Base-by-base conservation (phyloP, 2,113 vertebrate species). In the Pseudopipra pipra region DNA sequence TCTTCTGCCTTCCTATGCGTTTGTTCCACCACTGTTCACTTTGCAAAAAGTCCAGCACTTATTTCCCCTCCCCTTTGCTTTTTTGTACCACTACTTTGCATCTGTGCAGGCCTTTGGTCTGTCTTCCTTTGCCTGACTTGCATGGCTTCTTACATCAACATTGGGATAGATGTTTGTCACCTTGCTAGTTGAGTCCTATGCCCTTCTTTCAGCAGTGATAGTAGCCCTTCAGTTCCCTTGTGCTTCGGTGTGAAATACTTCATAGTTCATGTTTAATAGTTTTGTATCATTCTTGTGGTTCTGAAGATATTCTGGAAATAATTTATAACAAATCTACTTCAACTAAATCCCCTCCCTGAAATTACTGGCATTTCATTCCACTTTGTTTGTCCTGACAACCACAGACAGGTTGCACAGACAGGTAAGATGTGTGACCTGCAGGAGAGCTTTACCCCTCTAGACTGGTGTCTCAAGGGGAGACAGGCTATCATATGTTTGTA, bases 81-180 rank as follows among this genome's bases (percentile, higher is more conserved):
- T 52, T 55, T 52, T 43, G 17, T 52, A 25, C 6, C 23, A 14
- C 17, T 15, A 1, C 30, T 67, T 63, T 35, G 25, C 2, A 0
- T 61, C 65, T 55, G 8, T 79, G 54, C 1, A 0, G 33, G 49
- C 46, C 31, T 70, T 62, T 24, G 5, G 8, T 67, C 59, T 66
- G 8, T 62, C 17, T 63, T 49, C 54, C 28, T 54, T 43, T 73
- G 23, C 30, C 16, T 39, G 28, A 44, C 46, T 66, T 52, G 6
- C 12, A 14, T 3, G 1, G 23, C 33, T 55, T 74, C 49, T 35
- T 80, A 1, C 0, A 2, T 27, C n/a, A 33, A 2, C 10, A 10
- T 30, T 4, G 3, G 63, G n/a, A 43, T 30, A 52, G 51, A 31
- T 41, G 21, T 74, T 93, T 56, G 33, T 43, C 2, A 0, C 11